These are phyloP conservation scores for Saxidomus purpurata DNA, from an alignment of 1,140 invertebrate genomes.

Conservation along the genomic window DNA sequence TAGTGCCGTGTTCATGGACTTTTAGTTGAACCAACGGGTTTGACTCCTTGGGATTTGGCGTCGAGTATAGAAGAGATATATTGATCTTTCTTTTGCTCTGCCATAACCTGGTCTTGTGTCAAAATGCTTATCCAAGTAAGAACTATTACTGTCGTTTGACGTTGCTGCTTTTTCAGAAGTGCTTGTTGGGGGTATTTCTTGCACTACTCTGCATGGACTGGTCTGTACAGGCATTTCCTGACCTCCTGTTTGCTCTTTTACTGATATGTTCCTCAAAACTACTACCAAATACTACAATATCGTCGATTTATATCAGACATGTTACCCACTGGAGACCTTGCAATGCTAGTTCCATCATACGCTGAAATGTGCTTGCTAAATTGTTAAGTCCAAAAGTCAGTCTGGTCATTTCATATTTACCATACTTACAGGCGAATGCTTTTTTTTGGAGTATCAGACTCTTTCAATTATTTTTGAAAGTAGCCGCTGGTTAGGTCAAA, in stretches of 20 bases:
- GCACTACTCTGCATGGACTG: neutral
- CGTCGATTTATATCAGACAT: constrained; percentile 68
- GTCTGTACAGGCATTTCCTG: constrained; percentile 37
- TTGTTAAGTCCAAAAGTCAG: constrained; percentile 24
- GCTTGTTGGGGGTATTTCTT: constrained; percentile 59
- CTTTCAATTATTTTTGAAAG: constrained; percentile 83
- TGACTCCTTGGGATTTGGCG: neutral
- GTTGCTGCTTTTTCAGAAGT: neutral
- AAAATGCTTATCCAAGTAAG: neutral
- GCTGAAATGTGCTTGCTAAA: neutral
- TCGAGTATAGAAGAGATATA: neutral
- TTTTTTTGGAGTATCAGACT: constrained; percentile 81
- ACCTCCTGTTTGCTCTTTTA: neutral
- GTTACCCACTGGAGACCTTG: constrained; percentile 53
- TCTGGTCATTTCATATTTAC: neutral
- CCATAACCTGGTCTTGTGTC: neutral
- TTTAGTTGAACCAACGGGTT: neutral
- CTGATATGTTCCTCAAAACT: constrained; percentile 48
- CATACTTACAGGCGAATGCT: constrained; percentile 47
- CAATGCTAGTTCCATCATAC: constrained; percentile 36
- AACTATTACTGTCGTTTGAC: neutral
- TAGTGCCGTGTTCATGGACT: neutral
- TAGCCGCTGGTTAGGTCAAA: constrained; percentile 59
- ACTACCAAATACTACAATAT: constrained; percentile 64
- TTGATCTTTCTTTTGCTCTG: neutral